Conservation (phyloP, 2,888 invertebrate species). For the Aplocera efformata region DNA sequence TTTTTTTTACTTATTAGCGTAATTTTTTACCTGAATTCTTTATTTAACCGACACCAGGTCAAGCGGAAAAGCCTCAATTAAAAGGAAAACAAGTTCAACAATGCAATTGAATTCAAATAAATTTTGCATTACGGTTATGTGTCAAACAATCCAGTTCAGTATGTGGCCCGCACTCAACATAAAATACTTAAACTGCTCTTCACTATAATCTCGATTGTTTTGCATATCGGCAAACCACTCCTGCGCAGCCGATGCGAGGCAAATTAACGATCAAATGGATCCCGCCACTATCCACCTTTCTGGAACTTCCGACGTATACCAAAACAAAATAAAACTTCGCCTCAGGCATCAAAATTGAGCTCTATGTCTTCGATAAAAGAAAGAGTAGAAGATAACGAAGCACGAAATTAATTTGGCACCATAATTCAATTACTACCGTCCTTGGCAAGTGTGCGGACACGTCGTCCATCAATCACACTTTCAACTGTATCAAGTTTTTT, state of each 20-base stretch:
- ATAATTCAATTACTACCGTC: slow-evolving; percentile 70
- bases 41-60: too few relatives aligned
- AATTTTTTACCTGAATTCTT: too few relatives aligned
- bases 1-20: too few relatives aligned
- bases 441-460: slow-evolving; percentile 55
- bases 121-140: slow-evolving; percentile 14
- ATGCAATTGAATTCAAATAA: slow-evolving; percentile 23
- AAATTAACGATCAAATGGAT: slow-evolving; percentile 73
- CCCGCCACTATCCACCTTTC: slow-evolving; percentile 49
- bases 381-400: slow-evolving; percentile 42
- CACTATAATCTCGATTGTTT: slow-evolving; percentile 68
- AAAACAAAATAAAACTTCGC: slow-evolving; percentile 34
- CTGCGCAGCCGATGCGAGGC: slow-evolving; percentile 55
- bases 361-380: slow-evolving; percentile 39
- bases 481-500: slow-evolving; percentile 74
- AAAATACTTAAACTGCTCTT: slow-evolving; percentile 47
- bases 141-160: slow-evolving; percentile 21
- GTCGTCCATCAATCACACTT: slow-evolving; percentile 72
- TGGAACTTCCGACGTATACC: slow-evolving; percentile 48
- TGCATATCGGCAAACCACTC: slow-evolving; percentile 68
- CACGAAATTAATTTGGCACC: slow-evolving; percentile 53
- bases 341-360: slow-evolving; percentile 37
- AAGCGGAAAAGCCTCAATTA: too few relatives aligned
- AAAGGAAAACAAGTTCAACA: too few relatives aligned
- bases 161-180: slow-evolving; percentile 35